phyloP scores from a whole-genome alignment of 2,888 invertebrate species.

The Caenorhabditis imperialis region DNA sequence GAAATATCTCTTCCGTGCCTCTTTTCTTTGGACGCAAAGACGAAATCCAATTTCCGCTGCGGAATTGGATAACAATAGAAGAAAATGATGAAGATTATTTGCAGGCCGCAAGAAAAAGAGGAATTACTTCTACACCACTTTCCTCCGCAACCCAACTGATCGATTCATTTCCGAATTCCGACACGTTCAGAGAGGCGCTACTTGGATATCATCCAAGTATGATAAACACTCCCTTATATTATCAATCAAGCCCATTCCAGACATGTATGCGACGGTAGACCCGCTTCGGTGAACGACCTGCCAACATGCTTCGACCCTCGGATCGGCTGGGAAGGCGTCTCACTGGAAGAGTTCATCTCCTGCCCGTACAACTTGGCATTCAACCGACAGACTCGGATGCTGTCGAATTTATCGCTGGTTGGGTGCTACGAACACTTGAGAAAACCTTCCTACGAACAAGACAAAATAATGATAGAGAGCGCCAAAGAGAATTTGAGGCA shows the following conservation, averaged over 20 bases:
- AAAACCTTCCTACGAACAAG: constrained; percentile 50
- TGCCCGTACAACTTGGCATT: constrained; percentile 94
- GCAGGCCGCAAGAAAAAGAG: constrained; percentile 78
- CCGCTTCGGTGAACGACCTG: constrained; percentile 87
- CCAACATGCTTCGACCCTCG: constrained; percentile 82
- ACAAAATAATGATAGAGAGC: constrained; percentile 88
- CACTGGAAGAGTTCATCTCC: constrained; percentile 89
- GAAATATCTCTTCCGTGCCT: too few species aligned
- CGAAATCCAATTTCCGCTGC: constrained; percentile 33
- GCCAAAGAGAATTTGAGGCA: constrained; percentile 84
- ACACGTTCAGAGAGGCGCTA: constrained; percentile 88
- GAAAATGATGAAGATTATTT: constrained; percentile 52
- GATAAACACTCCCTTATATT: constrained; percentile 24
- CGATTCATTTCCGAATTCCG: constrained; percentile 95
- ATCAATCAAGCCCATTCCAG: constrained; percentile 37
- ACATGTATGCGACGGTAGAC: constrained; percentile 79
- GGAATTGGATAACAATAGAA: constrained; percentile 11
- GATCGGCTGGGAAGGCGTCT: constrained; percentile 84
- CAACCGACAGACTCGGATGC: constrained; percentile 96
- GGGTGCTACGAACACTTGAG: constrained; percentile 86
- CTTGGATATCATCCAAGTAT: constrained; percentile 67
- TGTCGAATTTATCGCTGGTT: constrained; percentile 93
- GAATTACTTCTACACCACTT: constrained; percentile 94
- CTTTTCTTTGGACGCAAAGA: too few species aligned
- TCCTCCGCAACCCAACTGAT: constrained; percentile 92